Evolutionary conservation across 1,140 invertebrate species (phyloP), one percentile per base, ranked within the genome.

Genomic region (Drosophila ananassae): DNA sequence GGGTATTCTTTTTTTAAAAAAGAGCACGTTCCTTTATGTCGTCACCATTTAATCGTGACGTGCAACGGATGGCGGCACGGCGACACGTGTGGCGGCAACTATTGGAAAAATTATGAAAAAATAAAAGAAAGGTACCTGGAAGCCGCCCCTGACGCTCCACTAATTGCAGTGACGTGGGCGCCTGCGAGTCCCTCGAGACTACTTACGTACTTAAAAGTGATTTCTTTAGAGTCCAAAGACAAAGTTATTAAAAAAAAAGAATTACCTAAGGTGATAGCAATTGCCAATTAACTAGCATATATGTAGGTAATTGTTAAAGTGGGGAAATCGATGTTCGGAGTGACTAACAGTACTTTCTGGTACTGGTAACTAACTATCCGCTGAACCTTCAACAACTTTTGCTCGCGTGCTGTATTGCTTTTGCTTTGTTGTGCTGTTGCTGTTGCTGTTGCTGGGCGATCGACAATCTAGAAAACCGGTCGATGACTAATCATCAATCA

Each of bases 401-500:
- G 41, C 59, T 77, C 58, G 73, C 68, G 67, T 73, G 69, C 71
- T 74, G 41, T 44, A 21, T 21, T 44, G 41, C 41, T 44, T 17
- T 44, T 21, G 41, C 13, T 41, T 17, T 41, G 39, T n/a, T 17
- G 3, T 41, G 39, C 13, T 44, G 41, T 5, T n/a, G 10, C 10
- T 10, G n/a, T 17, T 44, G 41, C 41, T 73, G 73, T 68, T 75
- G 73, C 72, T 64, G 66, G 64, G 67, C 67, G 55, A 51, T 17
- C 28, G 50, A 34, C 48, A 22, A 47, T 66, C 32, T 50, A 69
- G 58, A 17, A 51, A 64, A 84, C 82, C 82, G 83, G 82, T 85
- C 82, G 82, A 87, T 85, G 82, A 85, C 78, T 85, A 85, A 85
- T 85, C 82, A 78, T 81, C 74, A 81, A 85, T 85, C 82, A 82